phyloP scores from a whole-genome alignment of 1,140 invertebrate genomes.

The Argopecten irradians region DNA sequence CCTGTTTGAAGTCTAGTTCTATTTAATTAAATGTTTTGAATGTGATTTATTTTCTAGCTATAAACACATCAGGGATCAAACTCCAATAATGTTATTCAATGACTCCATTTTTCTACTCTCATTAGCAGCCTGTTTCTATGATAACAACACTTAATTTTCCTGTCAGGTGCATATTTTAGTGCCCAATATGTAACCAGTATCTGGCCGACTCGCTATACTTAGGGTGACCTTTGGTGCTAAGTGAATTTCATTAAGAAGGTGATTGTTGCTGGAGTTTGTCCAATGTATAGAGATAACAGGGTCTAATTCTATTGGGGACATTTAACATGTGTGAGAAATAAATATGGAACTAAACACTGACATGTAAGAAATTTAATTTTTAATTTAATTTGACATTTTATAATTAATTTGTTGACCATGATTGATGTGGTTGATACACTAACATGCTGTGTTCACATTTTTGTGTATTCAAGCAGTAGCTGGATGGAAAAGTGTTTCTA shows the following conservation, averaged over 20 bases:
- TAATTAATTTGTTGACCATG: background rate
- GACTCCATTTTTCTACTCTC: background rate
- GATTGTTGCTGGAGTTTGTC: background rate
- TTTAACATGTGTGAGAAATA: background rate
- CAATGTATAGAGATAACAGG: background rate
- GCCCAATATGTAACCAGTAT: background rate
- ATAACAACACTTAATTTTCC: background rate
- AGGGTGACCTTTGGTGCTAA: background rate
- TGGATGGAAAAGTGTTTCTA: background rate
- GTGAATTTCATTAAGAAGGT: constrained; percentile 16
- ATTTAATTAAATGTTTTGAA: too few species aligned
- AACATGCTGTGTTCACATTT: background rate
- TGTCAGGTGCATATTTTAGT: background rate
- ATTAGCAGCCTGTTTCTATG: background rate
- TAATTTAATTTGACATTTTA: constrained; percentile 14
- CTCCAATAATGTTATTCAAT: too few species aligned
- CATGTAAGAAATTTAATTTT: background rate
- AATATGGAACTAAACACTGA: background rate
- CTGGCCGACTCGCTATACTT: background rate
- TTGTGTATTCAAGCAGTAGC: background rate
- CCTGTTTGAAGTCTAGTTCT: too few species aligned
- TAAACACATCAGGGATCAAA: too few species aligned
- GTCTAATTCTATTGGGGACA: background rate
- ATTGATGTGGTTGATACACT: background rate
- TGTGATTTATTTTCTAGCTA: too few species aligned